Base-by-base conservation (phyloP, 2,888 invertebrate species). In the Phymatocera aterrima region DNA sequence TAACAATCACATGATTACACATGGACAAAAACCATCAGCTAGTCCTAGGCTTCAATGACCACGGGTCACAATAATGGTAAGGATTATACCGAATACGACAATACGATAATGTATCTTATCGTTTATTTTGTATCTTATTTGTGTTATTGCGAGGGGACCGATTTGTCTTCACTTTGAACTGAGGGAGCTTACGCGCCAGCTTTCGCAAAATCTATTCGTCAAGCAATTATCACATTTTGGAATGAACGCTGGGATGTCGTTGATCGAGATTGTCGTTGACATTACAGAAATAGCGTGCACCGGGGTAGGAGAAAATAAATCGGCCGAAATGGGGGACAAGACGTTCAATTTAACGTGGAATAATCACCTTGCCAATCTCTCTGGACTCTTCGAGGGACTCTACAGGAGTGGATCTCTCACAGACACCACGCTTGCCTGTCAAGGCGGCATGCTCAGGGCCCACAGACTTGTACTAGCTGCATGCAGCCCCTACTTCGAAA, bases 401-500 rank as follows among this genome's bases (percentile, higher is more conserved):
- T 94, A 94, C 90, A 93, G 94, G 85, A 94, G 95, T 87, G 94
- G 94, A 84, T 92, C 93, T 85, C 92, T 95, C 81, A 94, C 94
- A 46, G 95, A 95, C 88, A 94, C 95, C 83, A 95, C 94, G 82
- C 92, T 95, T 85, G 94, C 94, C 85, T 95, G 95, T 90, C 93
- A 93, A 86, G 95, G 94, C 90, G 95, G 95, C 51, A 93, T 94
- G 88, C 91, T 95, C 84, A 93, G 93, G 87, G 94, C 94, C 60
- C 95, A 95, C 89, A 94, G 95, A 88, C 92, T 95, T 83, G 94
- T 95, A 82, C 92, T 96, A 81, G 95, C 95, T 64, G 95, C 95
- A 77, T 95, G 94, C 91, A 95, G 95, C 86, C 94, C 95, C 75
- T 95, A 95, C 89, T 95, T 96, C 90, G 94, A 95, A 88, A 93